A percentile compares a stretch with the other conserved stretches of the same genome.
phyloP scores from a whole-genome alignment of 1,140 invertebrate genomes.

The Drosophila mojavensis region DNA sequence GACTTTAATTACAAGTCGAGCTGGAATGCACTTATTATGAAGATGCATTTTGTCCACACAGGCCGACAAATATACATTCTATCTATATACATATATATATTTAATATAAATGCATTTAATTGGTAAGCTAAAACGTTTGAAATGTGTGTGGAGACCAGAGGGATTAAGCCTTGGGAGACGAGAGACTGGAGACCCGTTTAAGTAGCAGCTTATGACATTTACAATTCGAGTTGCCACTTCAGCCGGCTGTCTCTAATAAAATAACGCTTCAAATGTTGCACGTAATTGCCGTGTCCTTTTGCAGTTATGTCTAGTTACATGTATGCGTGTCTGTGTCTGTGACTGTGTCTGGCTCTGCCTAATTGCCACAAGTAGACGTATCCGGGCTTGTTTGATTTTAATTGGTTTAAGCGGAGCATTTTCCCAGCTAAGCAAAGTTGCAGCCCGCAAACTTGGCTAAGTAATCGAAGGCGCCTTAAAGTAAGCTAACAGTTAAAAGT shows the following conservation, averaged over 20 bases:
- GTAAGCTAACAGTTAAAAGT: constrained; percentile 44
- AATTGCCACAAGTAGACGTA: constrained; percentile 58
- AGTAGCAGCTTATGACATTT: constrained; percentile 67
- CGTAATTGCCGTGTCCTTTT: constrained; percentile 59
- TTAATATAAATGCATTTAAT: constrained; percentile 15
- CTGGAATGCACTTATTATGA: constrained; percentile 33
- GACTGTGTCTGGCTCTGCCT: constrained; percentile 26
- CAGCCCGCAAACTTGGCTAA: neutral
- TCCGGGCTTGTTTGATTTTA: constrained; percentile 58
- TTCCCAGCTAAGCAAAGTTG: constrained; percentile 52
- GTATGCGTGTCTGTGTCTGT: neutral
- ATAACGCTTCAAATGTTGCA: constrained; percentile 70
- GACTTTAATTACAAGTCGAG: constrained; percentile 36
- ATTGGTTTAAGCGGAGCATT: constrained; percentile 60
- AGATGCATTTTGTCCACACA: constrained; percentile 6
- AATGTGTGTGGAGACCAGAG: constrained; percentile 34
- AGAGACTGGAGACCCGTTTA: constrained; percentile 31
- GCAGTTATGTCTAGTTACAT: constrained; percentile 6
- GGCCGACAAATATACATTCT: neutral
- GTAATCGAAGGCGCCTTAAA: constrained; percentile 34
- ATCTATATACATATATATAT: neutral
- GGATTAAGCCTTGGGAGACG: constrained; percentile 52
- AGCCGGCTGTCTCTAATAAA: constrained; percentile 56
- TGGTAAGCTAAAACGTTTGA: constrained; percentile 27
- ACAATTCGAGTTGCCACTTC: constrained; percentile 51